Conservation (phyloP, 2,888 invertebrate genomes). For the Bembecia ichneumoniformis region DNA sequence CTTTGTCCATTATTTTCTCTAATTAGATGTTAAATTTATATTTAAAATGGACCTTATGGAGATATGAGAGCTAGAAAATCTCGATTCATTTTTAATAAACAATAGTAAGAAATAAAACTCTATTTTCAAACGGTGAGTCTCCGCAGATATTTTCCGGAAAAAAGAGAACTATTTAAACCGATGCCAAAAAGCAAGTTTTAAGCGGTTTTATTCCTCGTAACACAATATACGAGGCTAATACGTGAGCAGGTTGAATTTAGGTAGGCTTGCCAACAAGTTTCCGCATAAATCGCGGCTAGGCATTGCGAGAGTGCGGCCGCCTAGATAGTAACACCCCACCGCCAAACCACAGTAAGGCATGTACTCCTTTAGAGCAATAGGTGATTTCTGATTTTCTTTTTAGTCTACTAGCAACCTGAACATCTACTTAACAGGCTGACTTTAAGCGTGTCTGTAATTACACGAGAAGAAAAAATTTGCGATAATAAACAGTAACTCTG, state of each 20-base stretch:
- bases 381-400: no score
- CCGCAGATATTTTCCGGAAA: neutral
- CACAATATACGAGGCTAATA: slow-evolving; percentile 24
- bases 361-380: no score
- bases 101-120: neutral
- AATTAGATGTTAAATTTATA: no score
- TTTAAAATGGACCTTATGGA: no score
- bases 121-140: neutral
- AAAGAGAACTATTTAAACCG: slow-evolving; percentile 5
- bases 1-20: no score
- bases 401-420: no score
- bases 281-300: slow-evolving; percentile 32
- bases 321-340: slow-evolving; percentile 20
- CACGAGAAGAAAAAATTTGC: no score
- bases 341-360: neutral
- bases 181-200: slow-evolving; percentile 20
- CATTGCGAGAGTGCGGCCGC: slow-evolving; percentile 22
- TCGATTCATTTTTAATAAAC: no score
- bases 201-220: slow-evolving; percentile 23
- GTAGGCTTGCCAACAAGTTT: slow-evolving; percentile 41
- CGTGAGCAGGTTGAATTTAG: slow-evolving; percentile 13
- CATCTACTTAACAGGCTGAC: no score
- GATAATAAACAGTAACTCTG: no score
- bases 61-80: no score
- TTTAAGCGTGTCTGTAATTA: no score